These are phyloP conservation scores for Panopea generosa DNA, from an alignment of 2,888 invertebrate genomes.

Conservation along the genomic window DNA sequence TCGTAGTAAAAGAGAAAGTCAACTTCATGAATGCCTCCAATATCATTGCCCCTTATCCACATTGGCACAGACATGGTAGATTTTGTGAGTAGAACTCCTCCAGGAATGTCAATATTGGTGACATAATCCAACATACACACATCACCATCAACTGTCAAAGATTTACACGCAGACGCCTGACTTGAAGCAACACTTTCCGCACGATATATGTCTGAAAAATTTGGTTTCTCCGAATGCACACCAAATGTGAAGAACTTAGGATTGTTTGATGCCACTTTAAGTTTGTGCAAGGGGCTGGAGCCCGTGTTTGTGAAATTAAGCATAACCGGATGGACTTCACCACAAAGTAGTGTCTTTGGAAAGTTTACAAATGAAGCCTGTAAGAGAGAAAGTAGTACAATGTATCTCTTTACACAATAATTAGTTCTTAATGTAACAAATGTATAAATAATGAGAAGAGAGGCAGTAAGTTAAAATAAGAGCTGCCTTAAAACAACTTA, in stretches of 20 bases:
- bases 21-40: conserved; percentile 88
- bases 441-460: too few species aligned
- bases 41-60: conserved; percentile 90
- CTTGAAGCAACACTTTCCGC: not conserved
- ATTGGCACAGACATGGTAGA: conserved; percentile 87
- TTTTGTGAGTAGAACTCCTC: conserved; percentile 86
- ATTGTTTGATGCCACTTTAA: conserved; percentile 89
- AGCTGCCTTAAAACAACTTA: too few species aligned
- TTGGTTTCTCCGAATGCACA: conserved; percentile 70
- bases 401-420: too few species aligned
- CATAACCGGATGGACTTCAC: conserved; percentile 90
- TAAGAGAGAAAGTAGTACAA: conserved; percentile 36
- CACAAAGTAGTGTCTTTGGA: conserved; percentile 89
- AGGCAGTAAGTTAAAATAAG: too few species aligned
- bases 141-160: not conserved
- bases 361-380: conserved; percentile 91
- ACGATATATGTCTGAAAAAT: conserved; percentile 74
- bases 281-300: conserved; percentile 86
- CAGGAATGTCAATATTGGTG: conserved; percentile 76
- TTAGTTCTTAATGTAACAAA: not conserved
- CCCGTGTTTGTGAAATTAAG: conserved; percentile 89
- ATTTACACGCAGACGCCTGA: not conserved
- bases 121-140: conserved; percentile 62
- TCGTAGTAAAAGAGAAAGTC: conserved; percentile 92
- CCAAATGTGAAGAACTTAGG: conserved; percentile 89